Evolutionary conservation across 37 sponge, comb jelly and placozoan genomes (phyloP), one percentile per base, ranked within the genome.

Genomic region (Mnemiopsis leidyi): DNA sequence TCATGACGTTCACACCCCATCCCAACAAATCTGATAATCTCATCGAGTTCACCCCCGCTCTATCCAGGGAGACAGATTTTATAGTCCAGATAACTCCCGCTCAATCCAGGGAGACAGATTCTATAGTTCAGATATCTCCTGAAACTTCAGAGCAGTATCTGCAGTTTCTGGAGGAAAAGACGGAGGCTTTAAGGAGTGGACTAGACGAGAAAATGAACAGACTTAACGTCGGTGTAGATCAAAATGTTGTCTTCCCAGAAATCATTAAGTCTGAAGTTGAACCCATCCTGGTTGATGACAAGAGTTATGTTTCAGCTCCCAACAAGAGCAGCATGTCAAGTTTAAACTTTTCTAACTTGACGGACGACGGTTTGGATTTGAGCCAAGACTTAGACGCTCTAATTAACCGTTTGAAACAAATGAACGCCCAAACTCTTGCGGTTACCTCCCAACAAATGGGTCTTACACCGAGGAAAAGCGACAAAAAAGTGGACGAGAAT

Each of bases 311-410:
- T 48, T 48, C 13, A 48, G 61, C 61, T 48, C 61, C 5, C 9
- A 48, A 48, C 61, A 48, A 48, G 61, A 48, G 61, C 24, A 69
- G 21, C 21, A 5, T 69, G 2, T 69, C 73, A 2, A 3, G 29
- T 20, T 3, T 69, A 25, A 69, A 69, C 21, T 28, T 69, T 69
- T 69, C 73, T 3, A 28, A 21, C 3, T 25, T 69, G n/a, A 69
- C 28, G 24, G 73, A 69, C 1, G 73, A 69, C 21, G 82, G 37
- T 36, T 33, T 79, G 82, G 82, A 79, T 79, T 29, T 79, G 36
- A 79, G 82, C 82, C 82, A 79, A 33, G 82, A 79, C 32, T 23
- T 79, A 36, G 82, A 79, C 32, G 36, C 36, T 35, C 82, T 79
- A 13, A 79, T 79, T 5, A 29, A 32, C 1, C 2, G 82, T 23